Conservation (phyloP, 2,113 vertebrate species). For the Clarias macrocephalus region DNA sequence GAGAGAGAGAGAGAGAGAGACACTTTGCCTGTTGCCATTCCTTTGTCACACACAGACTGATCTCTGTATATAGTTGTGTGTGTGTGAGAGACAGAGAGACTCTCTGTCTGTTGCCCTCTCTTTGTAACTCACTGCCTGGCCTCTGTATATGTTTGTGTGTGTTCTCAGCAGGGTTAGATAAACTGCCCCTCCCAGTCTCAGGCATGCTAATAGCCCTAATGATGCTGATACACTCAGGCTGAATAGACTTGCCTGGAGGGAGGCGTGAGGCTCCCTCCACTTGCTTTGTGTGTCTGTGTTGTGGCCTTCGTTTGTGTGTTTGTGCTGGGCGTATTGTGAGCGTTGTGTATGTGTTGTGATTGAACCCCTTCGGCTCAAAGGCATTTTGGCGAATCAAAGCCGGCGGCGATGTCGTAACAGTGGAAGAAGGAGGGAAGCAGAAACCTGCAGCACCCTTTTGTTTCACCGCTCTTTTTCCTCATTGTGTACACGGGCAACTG, state of each 20-base stretch:
- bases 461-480: background rate
- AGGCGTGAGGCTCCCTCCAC: constrained; percentile 19
- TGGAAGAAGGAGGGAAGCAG: constrained; percentile 26
- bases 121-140: constrained; percentile 29
- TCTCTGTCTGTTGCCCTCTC: constrained; percentile 26
- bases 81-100: constrained; percentile 24
- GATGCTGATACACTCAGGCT: constrained; percentile 43
- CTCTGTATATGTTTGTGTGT: constrained; percentile 30
- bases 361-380: constrained; percentile 27
- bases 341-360: constrained; percentile 33
- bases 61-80: constrained; percentile 14
- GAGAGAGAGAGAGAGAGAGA: background rate
- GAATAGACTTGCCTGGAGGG: constrained; percentile 48
- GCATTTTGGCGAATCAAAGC: constrained; percentile 51
- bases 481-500: background rate
- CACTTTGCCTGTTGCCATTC: constrained; percentile 3
- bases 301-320: constrained; percentile 42
- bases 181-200: constrained; percentile 50
- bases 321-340: constrained; percentile 41
- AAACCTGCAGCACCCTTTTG: background rate
- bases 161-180: constrained; percentile 54
- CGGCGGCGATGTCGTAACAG: background rate
- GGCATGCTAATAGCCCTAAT: constrained; percentile 57
- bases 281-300: constrained; percentile 23
- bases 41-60: background rate